Percentiles rank a stretch among this genome's conserved stretches.
phyloP scores from a whole-genome alignment of 2,797 vertebrate genomes.

The Fratercula arctica region DNA sequence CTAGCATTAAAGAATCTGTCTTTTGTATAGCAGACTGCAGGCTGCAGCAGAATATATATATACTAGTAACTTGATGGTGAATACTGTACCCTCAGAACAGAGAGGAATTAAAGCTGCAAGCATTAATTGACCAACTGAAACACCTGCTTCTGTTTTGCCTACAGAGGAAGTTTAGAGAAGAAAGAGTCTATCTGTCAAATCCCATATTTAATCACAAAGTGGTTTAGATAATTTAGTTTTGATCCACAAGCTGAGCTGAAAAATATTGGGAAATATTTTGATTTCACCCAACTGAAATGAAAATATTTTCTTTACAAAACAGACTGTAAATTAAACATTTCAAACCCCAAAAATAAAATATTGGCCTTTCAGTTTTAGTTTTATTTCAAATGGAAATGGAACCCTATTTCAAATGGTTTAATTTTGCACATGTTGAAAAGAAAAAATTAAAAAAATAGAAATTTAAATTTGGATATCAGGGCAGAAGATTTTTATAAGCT shows the following conservation, averaged over 20 bases:
- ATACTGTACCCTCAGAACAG: background rate
- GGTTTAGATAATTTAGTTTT: background rate
- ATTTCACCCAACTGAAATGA: background rate
- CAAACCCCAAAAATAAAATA: background rate
- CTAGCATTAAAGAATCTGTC: background rate
- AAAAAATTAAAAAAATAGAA: background rate
- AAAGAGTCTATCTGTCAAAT: background rate
- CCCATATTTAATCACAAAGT: background rate
- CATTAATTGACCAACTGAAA: background rate
- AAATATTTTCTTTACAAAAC: background rate
- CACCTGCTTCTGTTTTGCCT: background rate
- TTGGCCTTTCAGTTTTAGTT: background rate
- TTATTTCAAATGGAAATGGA: background rate
- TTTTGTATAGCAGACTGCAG: background rate
- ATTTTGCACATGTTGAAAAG: background rate
- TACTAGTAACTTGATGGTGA: background rate
- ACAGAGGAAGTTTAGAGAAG: background rate
- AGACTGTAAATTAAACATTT: background rate
- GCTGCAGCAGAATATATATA: background rate
- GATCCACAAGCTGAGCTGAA: background rate
- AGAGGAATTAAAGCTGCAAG: background rate
- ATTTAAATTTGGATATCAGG: background rate
- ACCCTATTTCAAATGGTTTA: background rate
- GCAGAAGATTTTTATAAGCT: background rate
- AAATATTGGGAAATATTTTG: background rate